Base-by-base conservation (phyloP, 2,797 vertebrate genomes). In the Salmo trutta region DNA sequence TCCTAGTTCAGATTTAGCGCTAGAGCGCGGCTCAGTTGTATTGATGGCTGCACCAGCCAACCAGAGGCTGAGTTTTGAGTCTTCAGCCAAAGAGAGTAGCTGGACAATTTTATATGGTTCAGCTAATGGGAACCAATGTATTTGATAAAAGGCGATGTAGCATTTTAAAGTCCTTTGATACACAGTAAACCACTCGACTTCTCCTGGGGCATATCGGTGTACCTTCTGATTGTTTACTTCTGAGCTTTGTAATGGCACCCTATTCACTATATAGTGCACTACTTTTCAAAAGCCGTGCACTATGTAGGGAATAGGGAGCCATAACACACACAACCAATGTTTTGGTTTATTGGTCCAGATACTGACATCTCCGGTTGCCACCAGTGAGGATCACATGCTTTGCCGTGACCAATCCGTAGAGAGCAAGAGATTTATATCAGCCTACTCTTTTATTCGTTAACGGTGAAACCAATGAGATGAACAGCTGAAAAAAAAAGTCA, bases 101-200 rank as follows among this genome's bases (percentile, higher is more conserved):
- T 52, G 16, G 21, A 31, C 59, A 24, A 64, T 29, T 47, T 69
- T 54, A 54, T 52, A 29, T 73, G 71, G 52, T 56, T 83, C 76
- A 79, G 73, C 74, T 74, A 69, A 47, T 54, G 47, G 67, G 54
- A 67, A 54, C 29, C 64, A 75, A 65, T 68, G 52, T n/a, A 69
- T 76, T 62, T 82, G 77, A 67, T 70, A 68, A 62, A 54, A 65
- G 81, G 31, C 52, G 59, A 82, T 75, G 82, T 83, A 87, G 82
- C 79, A 84, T 75, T 27, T 73, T 69, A 74, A 62, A 82, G 67
- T 62, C 54, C 65, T 74, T 52, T 47, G 36, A 78, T 54, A 74
- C n/a, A 69, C 70, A 74, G 77, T 62, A 70, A 66, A 66, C 81
- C 70, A 65, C 62, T 78, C 24, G n/a, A 64, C 12, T 71, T 68